Evolutionary conservation across 2,797 vertebrate genomes (phyloP), one percentile per base, ranked within the genome.

Genomic region (Arvicola amphibius): DNA sequence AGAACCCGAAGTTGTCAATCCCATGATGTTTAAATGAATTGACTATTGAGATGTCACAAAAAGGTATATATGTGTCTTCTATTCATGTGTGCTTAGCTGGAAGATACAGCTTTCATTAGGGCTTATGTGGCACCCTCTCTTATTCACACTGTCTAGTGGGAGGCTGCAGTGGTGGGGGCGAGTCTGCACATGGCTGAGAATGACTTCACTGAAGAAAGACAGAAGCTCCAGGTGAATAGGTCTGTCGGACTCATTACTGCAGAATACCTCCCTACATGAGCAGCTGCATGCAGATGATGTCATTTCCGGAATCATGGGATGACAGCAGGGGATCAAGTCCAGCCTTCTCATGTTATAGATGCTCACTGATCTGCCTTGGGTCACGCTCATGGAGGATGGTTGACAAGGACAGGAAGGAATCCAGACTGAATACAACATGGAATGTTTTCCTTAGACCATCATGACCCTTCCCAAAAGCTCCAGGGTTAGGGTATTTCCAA

Each of bases 291-390:
- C 27, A 91, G 43, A 51, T 56, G 16, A 86, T 95, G 69, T 91
- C 63, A 78, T 71, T 84, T 94, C 65, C 63, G 69, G 74, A 93
- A 89, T 87, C 69, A 73, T 51, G 34, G 74, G 69, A 85, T 92
- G 56, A 48, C 16, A 86, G 7, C 11, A 91, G 76, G 92, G 65
- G 85, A 51, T 46, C 1, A 23, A 91, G 48, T 13, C 4, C 63
- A 84, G 77, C 3, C 2, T 73, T 93, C 43, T 93, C 74, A 80
- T 79, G 87, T 90, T 91, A 92, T 23, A 91, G 83, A 93, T 25
- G 43, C 53, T 81, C 6, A 23, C 0, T 88, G 73, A 79, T 73
- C 87, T 94, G 84, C 53, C 37, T 90, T 76, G 29, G 37, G 67
- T 85, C 46, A 90, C 48, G 61, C 67, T 59, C 3, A 3, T 32